A percentile compares a stretch with the other conserved stretches of the same genome.
These are phyloP conservation scores for Apostichopus japonicus DNA, from an alignment of 35 echinoderm and acorn worm genomes.

Conservation along the genomic window DNA sequence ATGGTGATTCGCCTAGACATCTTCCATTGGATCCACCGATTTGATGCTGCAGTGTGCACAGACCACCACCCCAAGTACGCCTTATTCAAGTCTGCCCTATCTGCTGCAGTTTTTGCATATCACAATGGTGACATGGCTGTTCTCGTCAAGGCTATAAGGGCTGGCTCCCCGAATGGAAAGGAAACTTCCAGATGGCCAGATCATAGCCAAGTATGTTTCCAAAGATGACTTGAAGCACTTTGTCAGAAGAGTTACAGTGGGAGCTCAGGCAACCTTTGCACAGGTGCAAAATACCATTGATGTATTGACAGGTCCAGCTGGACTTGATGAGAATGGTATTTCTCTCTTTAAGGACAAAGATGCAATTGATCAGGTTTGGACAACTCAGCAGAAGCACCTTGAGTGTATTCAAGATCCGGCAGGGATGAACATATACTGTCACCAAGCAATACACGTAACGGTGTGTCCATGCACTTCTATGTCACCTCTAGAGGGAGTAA, in stretches of 20 bases:
- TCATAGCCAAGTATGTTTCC: background rate
- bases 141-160: slow-evolving; percentile 51
- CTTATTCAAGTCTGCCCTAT: slow-evolving; percentile 62
- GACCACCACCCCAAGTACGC: slow-evolving; percentile 63
- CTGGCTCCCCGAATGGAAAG: slow-evolving; percentile 20
- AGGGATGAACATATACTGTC: slow-evolving; percentile 55
- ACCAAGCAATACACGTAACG: slow-evolving; percentile 51
- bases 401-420: slow-evolving; percentile 69
- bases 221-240: slow-evolving; percentile 37
- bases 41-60: slow-evolving; percentile 53
- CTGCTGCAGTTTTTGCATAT: slow-evolving; percentile 53
- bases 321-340: slow-evolving; percentile 33
- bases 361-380: slow-evolving; percentile 64
- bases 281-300: slow-evolving; percentile 21
- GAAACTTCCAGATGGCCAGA: slow-evolving; percentile 51
- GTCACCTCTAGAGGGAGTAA: slow-evolving; percentile 25
- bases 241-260: too few relatives aligned
- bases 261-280: background rate
- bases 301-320: background rate
- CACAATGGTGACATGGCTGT: too few relatives aligned
- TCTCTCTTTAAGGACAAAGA: slow-evolving; percentile 41
- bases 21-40: slow-evolving; percentile 59
- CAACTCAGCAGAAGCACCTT: slow-evolving; percentile 57
- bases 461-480: slow-evolving; percentile 42
- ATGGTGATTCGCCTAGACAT: slow-evolving; percentile 53